phyloP scores from a whole-genome alignment of 2,888 invertebrate genomes.

The Phasia obesa region DNA sequence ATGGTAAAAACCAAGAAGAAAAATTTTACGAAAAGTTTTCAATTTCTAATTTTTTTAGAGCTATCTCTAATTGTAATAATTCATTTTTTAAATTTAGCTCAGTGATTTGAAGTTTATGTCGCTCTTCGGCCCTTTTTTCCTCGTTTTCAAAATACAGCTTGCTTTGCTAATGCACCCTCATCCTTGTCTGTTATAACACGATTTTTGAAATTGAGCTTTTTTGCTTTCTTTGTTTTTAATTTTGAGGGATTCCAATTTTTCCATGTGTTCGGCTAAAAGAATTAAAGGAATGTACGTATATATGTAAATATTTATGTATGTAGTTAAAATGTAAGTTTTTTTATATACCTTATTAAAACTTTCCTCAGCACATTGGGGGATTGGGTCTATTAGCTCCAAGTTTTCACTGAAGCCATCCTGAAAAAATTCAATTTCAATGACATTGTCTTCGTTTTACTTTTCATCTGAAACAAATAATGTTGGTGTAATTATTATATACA shows the following conservation, averaged over 20 bases:
- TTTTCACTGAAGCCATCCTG: neutral
- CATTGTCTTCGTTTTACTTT: neutral
- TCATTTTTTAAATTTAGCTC: constrained; percentile 5
- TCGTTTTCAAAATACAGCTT: constrained; percentile 19
- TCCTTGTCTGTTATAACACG: neutral
- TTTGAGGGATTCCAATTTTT: constrained; percentile 1
- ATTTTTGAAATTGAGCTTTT: constrained; percentile 8
- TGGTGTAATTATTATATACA: neutral
- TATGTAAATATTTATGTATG: neutral
- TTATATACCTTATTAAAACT: neutral
- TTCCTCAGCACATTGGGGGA: neutral
- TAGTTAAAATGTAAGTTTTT: neutral
- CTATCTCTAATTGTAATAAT: neutral
- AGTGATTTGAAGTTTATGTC: neutral
- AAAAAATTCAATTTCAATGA: neutral
- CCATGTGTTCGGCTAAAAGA: constrained; percentile 1
- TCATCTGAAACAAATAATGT: neutral
- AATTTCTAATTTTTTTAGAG: constrained; percentile 6
- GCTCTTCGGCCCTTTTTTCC: constrained; percentile 13
- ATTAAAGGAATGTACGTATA: neutral
- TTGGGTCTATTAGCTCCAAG: neutral
- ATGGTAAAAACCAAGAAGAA: too few species aligned
- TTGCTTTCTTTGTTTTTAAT: constrained; percentile 2
- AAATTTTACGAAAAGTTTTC: neutral
- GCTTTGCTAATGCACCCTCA: neutral